phyloP scores from a whole-genome alignment of 2,797 vertebrate species.

The Pteropus rufus region DNA sequence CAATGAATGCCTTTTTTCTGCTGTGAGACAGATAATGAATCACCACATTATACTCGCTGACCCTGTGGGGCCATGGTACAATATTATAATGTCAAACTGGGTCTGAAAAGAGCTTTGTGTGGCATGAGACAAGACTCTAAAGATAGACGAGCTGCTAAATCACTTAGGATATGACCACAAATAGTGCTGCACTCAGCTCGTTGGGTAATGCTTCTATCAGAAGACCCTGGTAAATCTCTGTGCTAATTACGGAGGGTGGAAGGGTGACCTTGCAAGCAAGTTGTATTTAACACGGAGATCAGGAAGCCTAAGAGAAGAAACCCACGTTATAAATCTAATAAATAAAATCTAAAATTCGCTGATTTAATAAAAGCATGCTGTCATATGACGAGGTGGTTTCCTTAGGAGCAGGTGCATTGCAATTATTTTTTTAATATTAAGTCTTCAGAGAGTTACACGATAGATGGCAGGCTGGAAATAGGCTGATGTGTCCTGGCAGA shows the following conservation, averaged over 20 bases:
- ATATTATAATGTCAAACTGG: slow-evolving; percentile 57
- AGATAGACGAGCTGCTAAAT: slow-evolving; percentile 15
- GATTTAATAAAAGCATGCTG: slow-evolving; percentile 63
- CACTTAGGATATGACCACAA: not conserved
- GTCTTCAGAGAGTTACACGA: slow-evolving; percentile 80
- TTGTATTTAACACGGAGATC: slow-evolving; percentile 41
- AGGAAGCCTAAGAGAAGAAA: slow-evolving; percentile 8
- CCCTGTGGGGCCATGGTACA: slow-evolving; percentile 18
- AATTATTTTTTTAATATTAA: slow-evolving; percentile 70
- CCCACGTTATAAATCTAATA: slow-evolving; percentile 47
- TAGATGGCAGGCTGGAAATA: slow-evolving; percentile 81
- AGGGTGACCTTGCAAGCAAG: not conserved
- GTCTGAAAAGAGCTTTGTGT: slow-evolving; percentile 51
- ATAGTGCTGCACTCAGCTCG: rapidly evolving
- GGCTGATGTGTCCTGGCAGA: slow-evolving; percentile 80
- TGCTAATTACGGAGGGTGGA: not conserved
- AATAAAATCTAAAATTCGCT: slow-evolving; percentile 31
- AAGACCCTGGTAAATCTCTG: not conserved
- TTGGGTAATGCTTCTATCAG: not conserved
- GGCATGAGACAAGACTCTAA: not conserved
- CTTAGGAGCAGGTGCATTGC: slow-evolving; percentile 80
- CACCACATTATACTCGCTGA: not conserved
- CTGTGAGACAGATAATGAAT: slow-evolving; percentile 14
- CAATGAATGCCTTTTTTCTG: not conserved
- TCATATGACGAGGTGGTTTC: slow-evolving; percentile 74